phyloP scores from a whole-genome alignment of 1,140 invertebrate species.

The Pseudomyrmex sp. region DNA sequence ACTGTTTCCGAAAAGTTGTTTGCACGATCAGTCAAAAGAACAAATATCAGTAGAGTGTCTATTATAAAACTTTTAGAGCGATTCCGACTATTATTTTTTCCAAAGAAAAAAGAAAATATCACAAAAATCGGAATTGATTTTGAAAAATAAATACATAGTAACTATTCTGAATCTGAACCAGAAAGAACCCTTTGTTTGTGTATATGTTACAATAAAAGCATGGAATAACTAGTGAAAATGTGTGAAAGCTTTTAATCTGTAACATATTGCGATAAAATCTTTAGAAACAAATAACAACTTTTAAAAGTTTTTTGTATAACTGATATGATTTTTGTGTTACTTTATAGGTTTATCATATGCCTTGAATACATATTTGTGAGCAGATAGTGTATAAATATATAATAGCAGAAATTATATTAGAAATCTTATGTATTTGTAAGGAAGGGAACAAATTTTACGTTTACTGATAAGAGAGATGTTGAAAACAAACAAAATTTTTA shows the following conservation, averaged over 20 bases:
- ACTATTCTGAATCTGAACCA: too few relatives aligned
- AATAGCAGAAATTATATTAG: conserved; percentile 10
- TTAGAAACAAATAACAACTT: conserved; percentile 10
- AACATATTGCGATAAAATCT: conserved; percentile 13
- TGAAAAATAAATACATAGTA: too few relatives aligned
- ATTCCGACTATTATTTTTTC: too few relatives aligned
- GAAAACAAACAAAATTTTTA: conserved; percentile 30
- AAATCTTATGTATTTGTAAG: conserved; percentile 29
- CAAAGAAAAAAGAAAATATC: too few relatives aligned
- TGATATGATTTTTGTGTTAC: conserved; percentile 13
- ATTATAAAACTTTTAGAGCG: too few relatives aligned
- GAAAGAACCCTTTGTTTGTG: too few relatives aligned
- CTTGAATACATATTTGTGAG: conserved; percentile 34
- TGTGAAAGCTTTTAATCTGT: too few relatives aligned
- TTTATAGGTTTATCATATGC: conserved; percentile 35
- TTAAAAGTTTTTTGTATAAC: conserved; percentile 6
- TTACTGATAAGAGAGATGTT: conserved; percentile 42
- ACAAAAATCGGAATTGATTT: too few relatives aligned
- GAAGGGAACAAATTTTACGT: conserved; percentile 57
- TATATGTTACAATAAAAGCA: too few relatives aligned
- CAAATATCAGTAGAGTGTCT: background rate
- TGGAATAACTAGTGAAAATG: too few relatives aligned
- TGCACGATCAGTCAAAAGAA: background rate
- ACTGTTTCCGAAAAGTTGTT: conserved; percentile 6
- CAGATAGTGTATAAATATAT: conserved; percentile 34